These are phyloP conservation scores for Himalopsyche phryganea DNA, from an alignment of 1,140 invertebrate species.

Conservation along the genomic window DNA sequence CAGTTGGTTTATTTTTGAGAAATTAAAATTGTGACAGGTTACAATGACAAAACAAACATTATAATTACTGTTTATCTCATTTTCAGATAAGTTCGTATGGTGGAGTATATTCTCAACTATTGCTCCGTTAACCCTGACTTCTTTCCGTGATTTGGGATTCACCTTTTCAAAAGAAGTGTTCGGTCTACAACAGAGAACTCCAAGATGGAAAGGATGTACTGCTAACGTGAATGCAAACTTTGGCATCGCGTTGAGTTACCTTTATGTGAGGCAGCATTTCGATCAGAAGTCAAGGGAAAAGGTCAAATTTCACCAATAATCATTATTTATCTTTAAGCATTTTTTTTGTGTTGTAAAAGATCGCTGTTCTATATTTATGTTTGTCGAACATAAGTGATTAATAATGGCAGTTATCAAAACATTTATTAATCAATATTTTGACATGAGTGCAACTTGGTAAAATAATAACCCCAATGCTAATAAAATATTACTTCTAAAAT, in stretches of 20 bases:
- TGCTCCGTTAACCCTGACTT: conserved; percentile 58
- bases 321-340: too few relatives aligned
- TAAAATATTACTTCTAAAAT: too few relatives aligned
- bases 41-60: neutral
- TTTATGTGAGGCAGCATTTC: conserved; percentile 73
- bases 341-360: too few relatives aligned
- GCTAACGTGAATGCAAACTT: conserved; percentile 73
- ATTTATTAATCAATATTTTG: too few relatives aligned
- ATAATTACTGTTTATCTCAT: too few relatives aligned
- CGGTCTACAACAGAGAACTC: conserved; percentile 58
- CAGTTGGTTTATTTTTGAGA: too few relatives aligned
- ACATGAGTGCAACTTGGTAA: too few relatives aligned
- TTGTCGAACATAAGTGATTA: too few relatives aligned
- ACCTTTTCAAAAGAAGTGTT: conserved; percentile 60
- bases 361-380: too few relatives aligned
- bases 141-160: conserved; percentile 60
- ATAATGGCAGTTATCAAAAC: too few relatives aligned
- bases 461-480: too few relatives aligned
- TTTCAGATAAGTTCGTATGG: conserved; percentile 61
- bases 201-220: conserved; percentile 71
- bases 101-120: conserved; percentile 65
- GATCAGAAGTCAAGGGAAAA: conserved; percentile 64
- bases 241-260: conserved; percentile 71
- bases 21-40: too few relatives aligned
- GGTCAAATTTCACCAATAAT: conserved; percentile 52